Percentiles rank a stretch among this genome's conserved stretches.
Evolutionary conservation across 2,113 vertebrate genomes (phyloP).

Genomic region (Numenius arquata): DNA sequence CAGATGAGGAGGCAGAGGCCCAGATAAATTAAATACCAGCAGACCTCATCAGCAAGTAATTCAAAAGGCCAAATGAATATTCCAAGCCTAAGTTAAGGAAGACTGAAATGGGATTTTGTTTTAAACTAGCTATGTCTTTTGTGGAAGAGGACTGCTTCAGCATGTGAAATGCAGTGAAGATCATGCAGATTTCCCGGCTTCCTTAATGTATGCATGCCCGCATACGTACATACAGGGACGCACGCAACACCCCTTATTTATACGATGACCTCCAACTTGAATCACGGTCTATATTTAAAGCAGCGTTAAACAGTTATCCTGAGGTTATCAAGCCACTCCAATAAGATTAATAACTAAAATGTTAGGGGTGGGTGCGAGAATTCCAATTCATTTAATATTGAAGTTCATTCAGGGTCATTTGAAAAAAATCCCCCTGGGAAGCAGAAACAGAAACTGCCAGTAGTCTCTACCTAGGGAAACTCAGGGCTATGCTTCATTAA

Average conservation of each 20-base stretch:
- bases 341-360: not conserved
- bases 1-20: not conserved
- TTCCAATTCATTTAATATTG: not conserved
- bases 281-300: not conserved
- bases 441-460: not conserved
- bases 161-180: not conserved
- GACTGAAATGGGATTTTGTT: not conserved
- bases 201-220: not conserved
- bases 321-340: not conserved
- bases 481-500: not conserved
- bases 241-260: not conserved
- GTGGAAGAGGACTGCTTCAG: not conserved
- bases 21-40: not conserved
- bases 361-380: not conserved
- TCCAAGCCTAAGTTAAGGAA: not conserved
- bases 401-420: slow-evolving; percentile 15
- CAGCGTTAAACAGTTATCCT: not conserved
- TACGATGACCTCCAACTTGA: not conserved
- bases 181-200: not conserved
- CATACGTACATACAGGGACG: no score
- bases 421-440: not conserved
- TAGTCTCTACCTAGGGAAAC: not conserved
- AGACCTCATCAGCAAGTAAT: not conserved
- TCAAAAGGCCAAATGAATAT: not conserved
- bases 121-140: not conserved